Evolutionary conservation across 2,113 vertebrate species (phyloP).

Genomic region (Casuarius casuarius): DNA sequence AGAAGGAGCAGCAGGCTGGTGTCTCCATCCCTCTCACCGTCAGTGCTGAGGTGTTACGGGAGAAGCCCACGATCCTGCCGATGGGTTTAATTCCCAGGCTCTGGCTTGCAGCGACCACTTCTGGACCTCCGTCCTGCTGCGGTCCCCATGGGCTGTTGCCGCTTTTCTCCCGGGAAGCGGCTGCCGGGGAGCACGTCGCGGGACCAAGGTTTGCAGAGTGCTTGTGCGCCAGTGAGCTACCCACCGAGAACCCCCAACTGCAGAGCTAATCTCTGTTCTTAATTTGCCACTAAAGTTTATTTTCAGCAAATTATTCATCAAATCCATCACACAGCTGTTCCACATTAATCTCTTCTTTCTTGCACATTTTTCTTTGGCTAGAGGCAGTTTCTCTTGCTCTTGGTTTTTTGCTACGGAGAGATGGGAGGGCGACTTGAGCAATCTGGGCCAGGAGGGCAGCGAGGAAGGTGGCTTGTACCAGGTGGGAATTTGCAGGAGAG

Average conservation of each 20-base stretch:
- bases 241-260: neutral
- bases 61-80: neutral
- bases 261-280: conserved; percentile 34
- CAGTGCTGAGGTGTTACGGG: neutral
- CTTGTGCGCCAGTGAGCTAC: neutral
- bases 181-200: neutral
- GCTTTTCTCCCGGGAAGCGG: accelerated
- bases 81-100: neutral
- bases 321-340: conserved; percentile 51
- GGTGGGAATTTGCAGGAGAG: neutral
- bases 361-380: conserved; percentile 31
- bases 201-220: neutral
- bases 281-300: conserved; percentile 64
- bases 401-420: neutral
- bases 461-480: neutral
- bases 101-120: neutral
- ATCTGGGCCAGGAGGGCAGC: neutral
- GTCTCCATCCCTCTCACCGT: neutral
- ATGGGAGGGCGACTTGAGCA: neutral
- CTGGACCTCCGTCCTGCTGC: neutral
- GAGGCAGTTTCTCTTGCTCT: conserved; percentile 17
- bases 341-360: conserved; percentile 32
- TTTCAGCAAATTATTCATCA: conserved; percentile 70
- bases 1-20: neutral
- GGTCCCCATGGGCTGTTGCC: neutral